Percentiles rank a stretch among this genome's conserved stretches.
phyloP scores from a whole-genome alignment of 2,113 vertebrate genomes.

The Ptilonorhynchus violaceus region DNA sequence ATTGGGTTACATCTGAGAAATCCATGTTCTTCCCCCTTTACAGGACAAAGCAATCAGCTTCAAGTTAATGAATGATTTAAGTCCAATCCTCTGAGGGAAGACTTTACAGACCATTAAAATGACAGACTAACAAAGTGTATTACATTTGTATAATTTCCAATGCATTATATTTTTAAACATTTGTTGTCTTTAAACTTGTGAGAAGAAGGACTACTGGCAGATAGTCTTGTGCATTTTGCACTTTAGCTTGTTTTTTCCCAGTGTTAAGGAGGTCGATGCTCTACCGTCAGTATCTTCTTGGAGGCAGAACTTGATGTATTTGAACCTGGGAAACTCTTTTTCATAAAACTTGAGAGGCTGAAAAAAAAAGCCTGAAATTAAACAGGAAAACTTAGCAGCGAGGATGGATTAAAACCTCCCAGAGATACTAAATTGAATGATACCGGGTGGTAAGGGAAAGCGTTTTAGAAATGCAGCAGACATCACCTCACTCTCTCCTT shows the following conservation, averaged over 20 bases:
- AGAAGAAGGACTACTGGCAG: not conserved
- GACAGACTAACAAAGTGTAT: not conserved
- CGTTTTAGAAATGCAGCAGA: not conserved
- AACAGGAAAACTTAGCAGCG: not conserved
- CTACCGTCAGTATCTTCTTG: not conserved
- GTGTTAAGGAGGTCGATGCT: not conserved
- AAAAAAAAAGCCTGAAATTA: not conserved
- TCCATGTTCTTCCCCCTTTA: not conserved
- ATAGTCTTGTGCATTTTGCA: not conserved
- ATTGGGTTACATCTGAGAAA: conserved; percentile 12
- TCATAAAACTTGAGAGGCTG: not conserved
- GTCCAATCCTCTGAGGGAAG: not conserved
- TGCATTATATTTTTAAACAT: not conserved
- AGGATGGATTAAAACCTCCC: not conserved
- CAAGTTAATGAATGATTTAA: conserved; percentile 33
- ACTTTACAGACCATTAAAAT: conserved; percentile 27
- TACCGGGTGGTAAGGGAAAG: not conserved
- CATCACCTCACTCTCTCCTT: not conserved
- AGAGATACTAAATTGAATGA: not conserved
- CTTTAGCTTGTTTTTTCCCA: not conserved
- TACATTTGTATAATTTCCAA: conserved; percentile 11
- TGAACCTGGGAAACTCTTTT: not conserved
- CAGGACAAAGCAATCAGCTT: conserved; percentile 8
- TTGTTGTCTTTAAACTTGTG: not conserved
- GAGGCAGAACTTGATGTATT: not conserved